These are phyloP conservation scores for Polypterus bichir DNA, from an alignment of 2,113 vertebrate genomes.

Conservation along the genomic window DNA sequence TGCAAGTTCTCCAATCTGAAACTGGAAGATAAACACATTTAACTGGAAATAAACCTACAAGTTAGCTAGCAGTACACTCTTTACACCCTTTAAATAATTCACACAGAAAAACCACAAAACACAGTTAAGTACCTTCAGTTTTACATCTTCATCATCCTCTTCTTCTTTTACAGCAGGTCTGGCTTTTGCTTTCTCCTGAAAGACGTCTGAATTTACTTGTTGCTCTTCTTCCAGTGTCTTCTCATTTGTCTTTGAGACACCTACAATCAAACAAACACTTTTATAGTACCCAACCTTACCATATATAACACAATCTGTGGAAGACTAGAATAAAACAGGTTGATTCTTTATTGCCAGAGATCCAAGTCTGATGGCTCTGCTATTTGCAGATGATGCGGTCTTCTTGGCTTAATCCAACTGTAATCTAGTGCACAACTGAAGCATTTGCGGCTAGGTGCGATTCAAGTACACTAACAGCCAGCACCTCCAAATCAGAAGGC, in stretches of 20 bases:
- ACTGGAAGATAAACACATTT: slow-evolving; percentile 46
- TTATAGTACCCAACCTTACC: no score
- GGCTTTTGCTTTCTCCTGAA: slow-evolving; percentile 50
- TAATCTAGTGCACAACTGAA: no score
- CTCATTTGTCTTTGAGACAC: slow-evolving; percentile 34
- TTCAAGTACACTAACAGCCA: no score
- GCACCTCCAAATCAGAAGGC: no score
- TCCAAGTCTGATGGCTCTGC: no score
- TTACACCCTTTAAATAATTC: neutral
- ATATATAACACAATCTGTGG: no score
- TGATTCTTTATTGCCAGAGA: no score
- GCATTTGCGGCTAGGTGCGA: no score
- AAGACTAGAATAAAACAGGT: no score
- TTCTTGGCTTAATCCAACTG: no score
- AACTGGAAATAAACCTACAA: neutral
- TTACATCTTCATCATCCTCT: slow-evolving; percentile 56
- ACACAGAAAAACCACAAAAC: neutral
- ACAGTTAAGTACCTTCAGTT: slow-evolving; percentile 61
- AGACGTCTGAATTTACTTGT: slow-evolving; percentile 52
- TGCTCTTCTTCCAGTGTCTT: slow-evolving; percentile 56
- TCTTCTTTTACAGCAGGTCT: slow-evolving; percentile 54
- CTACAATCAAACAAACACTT: slow-evolving; percentile 15
- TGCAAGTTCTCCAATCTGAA: slow-evolving; percentile 96
- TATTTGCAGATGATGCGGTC: no score
- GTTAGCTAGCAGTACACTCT: neutral